These are phyloP conservation scores for Dysdera silvatica DNA, from an alignment of 1,140 invertebrate genomes.

Conservation along the genomic window DNA sequence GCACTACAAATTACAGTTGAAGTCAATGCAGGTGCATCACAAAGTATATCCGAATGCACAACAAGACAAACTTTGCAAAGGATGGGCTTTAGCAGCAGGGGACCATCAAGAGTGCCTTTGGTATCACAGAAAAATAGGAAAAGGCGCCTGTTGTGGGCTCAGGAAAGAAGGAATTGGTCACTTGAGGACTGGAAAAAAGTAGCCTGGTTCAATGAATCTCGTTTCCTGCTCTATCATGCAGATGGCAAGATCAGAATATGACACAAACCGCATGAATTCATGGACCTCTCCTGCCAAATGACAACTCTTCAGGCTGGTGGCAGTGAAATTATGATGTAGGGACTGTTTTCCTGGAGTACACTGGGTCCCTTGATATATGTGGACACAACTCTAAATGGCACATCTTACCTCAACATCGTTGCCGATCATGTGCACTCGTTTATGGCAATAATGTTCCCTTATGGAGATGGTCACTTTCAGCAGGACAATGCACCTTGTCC, in stretches of 20 bases:
- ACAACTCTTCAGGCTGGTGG: neutral
- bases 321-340: neutral
- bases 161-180: neutral
- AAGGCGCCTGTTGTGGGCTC: neutral
- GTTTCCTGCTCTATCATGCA: conserved; percentile 11
- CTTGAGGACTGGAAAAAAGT: conserved; percentile 15
- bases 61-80: neutral
- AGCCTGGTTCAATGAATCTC: conserved; percentile 14
- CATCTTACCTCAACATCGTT: neutral
- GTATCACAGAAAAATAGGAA: neutral
- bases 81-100: neutral
- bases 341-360: neutral
- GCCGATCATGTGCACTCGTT: neutral
- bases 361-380: neutral
- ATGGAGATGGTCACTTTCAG: neutral
- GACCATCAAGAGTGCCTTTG: neutral
- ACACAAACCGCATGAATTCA: conserved; percentile 5
- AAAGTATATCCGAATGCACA: neutral
- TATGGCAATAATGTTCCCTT: neutral
- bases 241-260: conserved; percentile 9
- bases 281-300: neutral
- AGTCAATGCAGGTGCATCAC: neutral
- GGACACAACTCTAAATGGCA: neutral
- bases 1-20: neutral
- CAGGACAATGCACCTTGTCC: conserved; percentile 12